These are phyloP conservation scores for Zoanthus solanderi DNA, from an alignment of 92 coral and sea anemone species.

Conservation along the genomic window DNA sequence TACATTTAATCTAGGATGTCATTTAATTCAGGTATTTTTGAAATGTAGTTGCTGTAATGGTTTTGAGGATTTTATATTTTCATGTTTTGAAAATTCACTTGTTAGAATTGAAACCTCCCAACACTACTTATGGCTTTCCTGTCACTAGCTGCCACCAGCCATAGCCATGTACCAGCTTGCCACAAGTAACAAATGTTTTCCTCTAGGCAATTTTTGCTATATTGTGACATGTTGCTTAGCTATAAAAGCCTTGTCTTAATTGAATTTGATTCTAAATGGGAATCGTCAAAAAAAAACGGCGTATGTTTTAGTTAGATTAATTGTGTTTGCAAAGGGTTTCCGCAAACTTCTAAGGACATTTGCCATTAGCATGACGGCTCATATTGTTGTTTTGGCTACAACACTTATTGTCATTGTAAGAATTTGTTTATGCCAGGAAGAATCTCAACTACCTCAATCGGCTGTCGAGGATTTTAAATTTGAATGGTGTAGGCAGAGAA, in stretches of 20 bases:
- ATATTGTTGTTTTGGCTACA: background rate
- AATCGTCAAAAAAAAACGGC: background rate
- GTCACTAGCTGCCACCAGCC: slow-evolving; percentile 19
- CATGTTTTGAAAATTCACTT: too few species aligned
- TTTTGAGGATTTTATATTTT: too few species aligned
- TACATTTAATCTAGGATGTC: too few species aligned
- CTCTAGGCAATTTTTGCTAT: background rate
- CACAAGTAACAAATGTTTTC: background rate
- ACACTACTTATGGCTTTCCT: background rate
- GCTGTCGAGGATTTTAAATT: background rate
- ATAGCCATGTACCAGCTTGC: background rate
- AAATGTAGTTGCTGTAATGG: too few species aligned
- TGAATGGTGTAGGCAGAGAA: slow-evolving; percentile 44
- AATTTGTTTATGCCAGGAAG: background rate
- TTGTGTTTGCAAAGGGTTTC: too few species aligned
- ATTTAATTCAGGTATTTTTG: too few species aligned
- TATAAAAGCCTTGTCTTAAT: too few species aligned
- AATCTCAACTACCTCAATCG: background rate
- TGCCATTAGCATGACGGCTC: background rate
- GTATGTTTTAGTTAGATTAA: background rate
- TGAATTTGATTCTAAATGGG: background rate
- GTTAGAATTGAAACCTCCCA: too few species aligned
- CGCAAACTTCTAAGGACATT: background rate
- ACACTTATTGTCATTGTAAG: background rate
- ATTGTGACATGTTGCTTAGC: background rate